phyloP scores from a whole-genome alignment of 2,888 invertebrate genomes.

The Nebria salina region DNA sequence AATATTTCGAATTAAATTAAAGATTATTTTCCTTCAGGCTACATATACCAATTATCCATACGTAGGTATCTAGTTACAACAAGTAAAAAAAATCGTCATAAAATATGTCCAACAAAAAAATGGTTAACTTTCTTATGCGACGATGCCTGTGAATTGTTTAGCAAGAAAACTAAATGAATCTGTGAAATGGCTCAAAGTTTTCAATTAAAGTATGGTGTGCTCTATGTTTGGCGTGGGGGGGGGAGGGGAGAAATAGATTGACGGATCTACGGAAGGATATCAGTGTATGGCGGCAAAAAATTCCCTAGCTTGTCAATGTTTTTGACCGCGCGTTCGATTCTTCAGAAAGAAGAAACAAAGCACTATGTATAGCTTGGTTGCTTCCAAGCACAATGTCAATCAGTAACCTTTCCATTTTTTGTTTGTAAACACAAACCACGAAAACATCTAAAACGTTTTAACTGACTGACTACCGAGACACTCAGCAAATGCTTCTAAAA shows the following conservation, averaged over 20 bases:
- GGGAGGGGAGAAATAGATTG: not conserved
- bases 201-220: not conserved
- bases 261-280: not conserved
- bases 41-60: not conserved
- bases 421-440: constrained; percentile 35
- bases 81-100: not conserved
- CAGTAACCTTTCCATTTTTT: constrained; percentile 37
- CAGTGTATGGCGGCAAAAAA: not conserved
- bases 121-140: too few relatives aligned
- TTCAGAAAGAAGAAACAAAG: not conserved
- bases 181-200: not conserved
- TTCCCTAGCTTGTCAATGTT: not conserved
- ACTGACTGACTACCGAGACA: constrained; percentile 3
- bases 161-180: too few relatives aligned
- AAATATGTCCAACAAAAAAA: too few relatives aligned
- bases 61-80: not conserved
- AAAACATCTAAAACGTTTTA: constrained; percentile 35
- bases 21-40: not conserved
- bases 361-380: not conserved
- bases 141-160: too few relatives aligned
- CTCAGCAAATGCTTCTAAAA: not conserved
- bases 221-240: too few relatives aligned
- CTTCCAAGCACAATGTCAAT: constrained; percentile 24
- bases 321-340: not conserved
- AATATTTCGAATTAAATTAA: not conserved